phyloP scores from a whole-genome alignment of 2,113 vertebrate species.

The Calyptomena viridis region DNA sequence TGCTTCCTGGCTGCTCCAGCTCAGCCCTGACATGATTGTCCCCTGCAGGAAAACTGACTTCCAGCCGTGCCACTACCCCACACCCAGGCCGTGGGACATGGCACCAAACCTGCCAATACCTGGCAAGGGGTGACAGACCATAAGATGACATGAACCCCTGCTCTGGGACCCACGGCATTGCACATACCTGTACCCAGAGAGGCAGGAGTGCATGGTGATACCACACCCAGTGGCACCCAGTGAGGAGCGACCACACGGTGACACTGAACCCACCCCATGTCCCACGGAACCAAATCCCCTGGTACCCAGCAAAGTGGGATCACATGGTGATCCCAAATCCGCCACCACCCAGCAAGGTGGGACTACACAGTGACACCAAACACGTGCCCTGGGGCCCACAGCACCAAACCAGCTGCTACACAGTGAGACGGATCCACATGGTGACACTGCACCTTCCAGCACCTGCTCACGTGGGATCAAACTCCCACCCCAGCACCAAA shows the following conservation, averaged over 20 bases:
- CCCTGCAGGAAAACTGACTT: neutral
- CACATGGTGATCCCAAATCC: neutral
- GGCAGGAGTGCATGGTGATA: too few relatives aligned
- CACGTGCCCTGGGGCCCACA: neutral
- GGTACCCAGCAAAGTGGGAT: too few relatives aligned
- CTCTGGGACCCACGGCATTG: neutral
- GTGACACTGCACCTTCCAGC: neutral
- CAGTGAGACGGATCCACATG: neutral
- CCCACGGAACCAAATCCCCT: too few relatives aligned
- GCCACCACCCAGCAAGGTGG: neutral
- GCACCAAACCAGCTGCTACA: neutral
- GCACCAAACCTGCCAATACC: neutral
- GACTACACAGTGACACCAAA: neutral
- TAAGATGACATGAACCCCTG: neutral
- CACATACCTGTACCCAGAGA: neutral
- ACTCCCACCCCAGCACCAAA: neutral
- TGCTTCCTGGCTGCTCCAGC: neutral
- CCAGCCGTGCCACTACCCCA: rapidly evolving
- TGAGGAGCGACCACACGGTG: neutral
- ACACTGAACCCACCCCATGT: neutral
- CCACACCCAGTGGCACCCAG: too few relatives aligned
- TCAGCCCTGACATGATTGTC: neutral
- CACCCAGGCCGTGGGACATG: neutral
- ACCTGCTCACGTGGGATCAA: neutral
- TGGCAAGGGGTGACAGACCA: neutral